A percentile compares a stretch with the other conserved stretches of the same genome.
phyloP scores from a whole-genome alignment of 2,113 vertebrate genomes.

The Reinhardtius hippoglossoides region DNA sequence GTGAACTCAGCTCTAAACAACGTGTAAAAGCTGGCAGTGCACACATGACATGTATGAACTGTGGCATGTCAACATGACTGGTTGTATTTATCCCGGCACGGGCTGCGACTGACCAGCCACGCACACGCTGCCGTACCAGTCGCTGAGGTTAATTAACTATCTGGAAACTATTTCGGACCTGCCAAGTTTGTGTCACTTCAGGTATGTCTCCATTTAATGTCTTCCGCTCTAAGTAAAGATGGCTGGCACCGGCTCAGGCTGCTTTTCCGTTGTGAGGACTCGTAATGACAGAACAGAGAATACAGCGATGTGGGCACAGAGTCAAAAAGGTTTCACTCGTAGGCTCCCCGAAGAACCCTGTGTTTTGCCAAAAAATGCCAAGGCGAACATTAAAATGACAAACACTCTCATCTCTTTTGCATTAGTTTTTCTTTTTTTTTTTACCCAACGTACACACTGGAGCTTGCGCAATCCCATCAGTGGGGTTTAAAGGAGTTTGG shows the following conservation, averaged over 20 bases:
- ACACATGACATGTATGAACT: slow-evolving; percentile 73
- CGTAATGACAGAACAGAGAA: slow-evolving; percentile 61
- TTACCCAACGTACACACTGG: slow-evolving; percentile 11
- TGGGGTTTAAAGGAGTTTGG: slow-evolving; percentile 9
- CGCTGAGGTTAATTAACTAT: slow-evolving; percentile 78
- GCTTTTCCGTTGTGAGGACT: slow-evolving; percentile 62
- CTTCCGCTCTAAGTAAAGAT: slow-evolving; percentile 72
- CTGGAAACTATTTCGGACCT: slow-evolving; percentile 78
- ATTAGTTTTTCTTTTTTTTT: slow-evolving; percentile 22
- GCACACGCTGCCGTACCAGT: slow-evolving; percentile 50
- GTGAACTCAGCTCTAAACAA: slow-evolving; percentile 74
- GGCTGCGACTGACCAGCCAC: slow-evolving; percentile 64
- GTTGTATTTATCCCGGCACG: slow-evolving; percentile 70
- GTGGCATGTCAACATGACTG: slow-evolving; percentile 79
- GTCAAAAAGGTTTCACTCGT: slow-evolving; percentile 52
- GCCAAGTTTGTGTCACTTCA: slow-evolving; percentile 83
- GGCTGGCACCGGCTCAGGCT: slow-evolving; percentile 64
- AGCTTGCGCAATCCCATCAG: slow-evolving; percentile 18
- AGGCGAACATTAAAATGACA: slow-evolving; percentile 26
- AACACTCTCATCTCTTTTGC: slow-evolving; percentile 36
- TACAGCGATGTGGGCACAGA: slow-evolving; percentile 49
- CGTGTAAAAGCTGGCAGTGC: slow-evolving; percentile 56
- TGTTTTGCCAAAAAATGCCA: slow-evolving; percentile 47
- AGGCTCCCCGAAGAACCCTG: slow-evolving; percentile 29
- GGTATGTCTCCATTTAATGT: slow-evolving; percentile 77